Conservation (phyloP, 2,888 invertebrate genomes). For the Ormyrus labotus region DNA sequence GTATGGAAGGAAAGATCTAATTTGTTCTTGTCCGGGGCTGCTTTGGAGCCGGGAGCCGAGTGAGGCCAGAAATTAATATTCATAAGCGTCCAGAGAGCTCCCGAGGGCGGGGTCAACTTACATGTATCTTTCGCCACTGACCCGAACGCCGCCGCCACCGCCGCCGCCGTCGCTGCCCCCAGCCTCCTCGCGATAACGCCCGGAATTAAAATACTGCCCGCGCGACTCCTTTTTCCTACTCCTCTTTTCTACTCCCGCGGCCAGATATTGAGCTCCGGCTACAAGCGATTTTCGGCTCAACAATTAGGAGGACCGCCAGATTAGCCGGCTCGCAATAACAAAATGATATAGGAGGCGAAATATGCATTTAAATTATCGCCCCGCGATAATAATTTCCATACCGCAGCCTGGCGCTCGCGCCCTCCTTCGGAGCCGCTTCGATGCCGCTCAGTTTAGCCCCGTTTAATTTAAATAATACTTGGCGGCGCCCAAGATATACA, state of each 20-base stretch:
- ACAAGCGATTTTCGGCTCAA: neutral
- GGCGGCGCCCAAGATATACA: conserved; percentile 73
- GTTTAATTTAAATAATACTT: conserved; percentile 77
- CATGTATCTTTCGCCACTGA: conserved; percentile 76
- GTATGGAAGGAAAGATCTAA: conserved; percentile 76
- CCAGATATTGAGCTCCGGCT: neutral
- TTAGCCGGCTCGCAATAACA: conserved; percentile 71
- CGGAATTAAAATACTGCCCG: conserved; percentile 74
- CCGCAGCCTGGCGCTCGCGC: conserved; percentile 64
- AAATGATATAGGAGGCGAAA: conserved; percentile 76
- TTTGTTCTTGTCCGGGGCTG: conserved; percentile 74
- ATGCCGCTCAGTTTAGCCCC: conserved; percentile 74
- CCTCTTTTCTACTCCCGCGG: conserved; percentile 39
- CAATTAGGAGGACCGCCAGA: conserved; percentile 61
- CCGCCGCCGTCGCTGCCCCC: conserved; percentile 30
- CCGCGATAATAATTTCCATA: conserved; percentile 76
- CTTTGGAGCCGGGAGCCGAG: conserved; percentile 61
- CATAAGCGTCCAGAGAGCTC: conserved; percentile 76
- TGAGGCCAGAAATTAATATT: conserved; percentile 74
- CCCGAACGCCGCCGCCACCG: conserved; percentile 64
- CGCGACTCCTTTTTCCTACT: conserved; percentile 58
- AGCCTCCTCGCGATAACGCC: conserved; percentile 68
- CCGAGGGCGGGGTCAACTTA: conserved; percentile 76
- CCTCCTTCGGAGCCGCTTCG: conserved; percentile 57
- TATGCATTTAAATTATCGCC: conserved; percentile 77